These are phyloP conservation scores for Chelmon rostratus DNA, from an alignment of 2,797 vertebrate species.

Conservation along the genomic window DNA sequence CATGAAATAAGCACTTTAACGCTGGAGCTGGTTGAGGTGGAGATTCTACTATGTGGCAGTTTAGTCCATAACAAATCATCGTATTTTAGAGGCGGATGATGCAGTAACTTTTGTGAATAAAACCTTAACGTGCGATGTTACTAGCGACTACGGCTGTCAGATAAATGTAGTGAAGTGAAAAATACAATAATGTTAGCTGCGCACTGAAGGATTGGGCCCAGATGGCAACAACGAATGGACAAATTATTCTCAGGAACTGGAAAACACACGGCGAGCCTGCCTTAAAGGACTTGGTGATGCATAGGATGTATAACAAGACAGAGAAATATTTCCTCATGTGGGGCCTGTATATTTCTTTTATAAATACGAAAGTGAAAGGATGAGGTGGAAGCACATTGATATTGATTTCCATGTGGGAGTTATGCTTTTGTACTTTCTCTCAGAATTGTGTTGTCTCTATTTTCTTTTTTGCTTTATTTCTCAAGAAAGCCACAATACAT, in stretches of 20 bases:
- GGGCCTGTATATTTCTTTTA: neutral
- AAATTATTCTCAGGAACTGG: conserved; percentile 2
- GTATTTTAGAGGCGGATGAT: neutral
- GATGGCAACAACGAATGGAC: neutral
- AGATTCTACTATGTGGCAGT: neutral
- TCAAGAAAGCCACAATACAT: neutral
- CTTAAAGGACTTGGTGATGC: neutral
- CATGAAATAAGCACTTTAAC: neutral
- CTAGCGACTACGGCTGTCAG: neutral
- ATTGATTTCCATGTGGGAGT: conserved; percentile 43
- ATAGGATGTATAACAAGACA: neutral
- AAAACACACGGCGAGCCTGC: neutral
- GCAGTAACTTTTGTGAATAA: neutral
- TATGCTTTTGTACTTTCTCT: conserved; percentile 11
- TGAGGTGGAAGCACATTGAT: conserved; percentile 4
- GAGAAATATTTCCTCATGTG: neutral
- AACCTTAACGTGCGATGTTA: conserved; percentile 4
- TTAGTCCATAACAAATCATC: neutral
- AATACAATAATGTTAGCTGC: neutral
- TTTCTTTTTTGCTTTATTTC: conserved; percentile 15
- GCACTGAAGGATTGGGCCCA: neutral
- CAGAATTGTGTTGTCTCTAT: neutral
- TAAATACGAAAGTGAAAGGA: conserved; percentile 8
- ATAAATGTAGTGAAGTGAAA: neutral
- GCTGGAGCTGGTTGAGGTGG: neutral